A percentile compares a stretch with the other conserved stretches of the same genome.
These are phyloP conservation scores for Cylloceria caligata DNA, from an alignment of 2,888 invertebrate genomes.

Conservation along the genomic window DNA sequence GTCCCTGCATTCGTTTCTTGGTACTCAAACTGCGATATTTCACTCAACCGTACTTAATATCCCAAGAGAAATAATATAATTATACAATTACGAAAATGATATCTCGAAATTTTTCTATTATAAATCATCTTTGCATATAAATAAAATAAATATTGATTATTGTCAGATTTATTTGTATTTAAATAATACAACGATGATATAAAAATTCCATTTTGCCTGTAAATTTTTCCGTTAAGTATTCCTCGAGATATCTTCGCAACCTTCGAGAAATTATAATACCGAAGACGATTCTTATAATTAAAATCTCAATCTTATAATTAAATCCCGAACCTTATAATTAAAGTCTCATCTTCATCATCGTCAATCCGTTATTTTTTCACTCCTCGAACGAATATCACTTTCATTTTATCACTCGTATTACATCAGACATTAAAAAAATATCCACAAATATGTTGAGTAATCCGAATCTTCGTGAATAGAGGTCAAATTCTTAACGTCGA, in stretches of 20 bases:
- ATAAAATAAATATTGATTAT: too few relatives aligned
- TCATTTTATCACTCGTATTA: background rate
- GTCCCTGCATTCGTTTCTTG: constrained; percentile 11
- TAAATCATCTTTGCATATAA: too few relatives aligned
- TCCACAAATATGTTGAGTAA: background rate
- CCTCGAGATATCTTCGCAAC: constrained; percentile 8
- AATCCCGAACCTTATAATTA: constrained; percentile 55
- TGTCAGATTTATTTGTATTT: background rate
- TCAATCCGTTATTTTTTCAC: constrained; percentile 1
- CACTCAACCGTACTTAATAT: background rate
- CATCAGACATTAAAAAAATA: background rate
- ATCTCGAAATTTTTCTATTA: too few relatives aligned
- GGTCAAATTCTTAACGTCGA: background rate
- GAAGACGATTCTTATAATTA: constrained; percentile 1
- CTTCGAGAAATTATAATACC: constrained; percentile 51
- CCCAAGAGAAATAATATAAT: background rate
- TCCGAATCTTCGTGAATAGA: background rate
- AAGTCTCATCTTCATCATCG: constrained; percentile 44
- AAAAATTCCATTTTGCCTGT: background rate
- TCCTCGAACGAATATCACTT: background rate
- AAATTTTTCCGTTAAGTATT: background rate
- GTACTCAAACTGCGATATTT: background rate
- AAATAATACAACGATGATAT: background rate
- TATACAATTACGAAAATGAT: too few relatives aligned
- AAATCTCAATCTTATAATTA: too few relatives aligned